Conservation (phyloP, 2,797 vertebrate species). For the Natrix natrix region DNA sequence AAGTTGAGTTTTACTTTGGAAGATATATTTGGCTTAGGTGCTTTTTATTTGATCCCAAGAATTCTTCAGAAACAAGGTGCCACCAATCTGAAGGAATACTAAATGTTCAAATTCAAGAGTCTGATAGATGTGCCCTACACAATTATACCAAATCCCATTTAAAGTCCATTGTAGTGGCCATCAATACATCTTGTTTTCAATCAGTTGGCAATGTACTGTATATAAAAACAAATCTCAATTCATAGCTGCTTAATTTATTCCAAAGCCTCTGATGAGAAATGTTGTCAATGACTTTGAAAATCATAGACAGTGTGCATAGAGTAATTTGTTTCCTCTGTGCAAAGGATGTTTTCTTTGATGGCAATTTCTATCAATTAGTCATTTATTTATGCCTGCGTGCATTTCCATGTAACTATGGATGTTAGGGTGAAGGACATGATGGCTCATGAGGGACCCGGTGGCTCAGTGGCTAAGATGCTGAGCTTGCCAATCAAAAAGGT, state of each 20-base stretch:
- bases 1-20: background rate
- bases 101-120: background rate
- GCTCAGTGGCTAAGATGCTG: too few relatives aligned
- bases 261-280: background rate
- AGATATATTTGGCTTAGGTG: background rate
- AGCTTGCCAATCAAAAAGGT: too few relatives aligned
- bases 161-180: background rate
- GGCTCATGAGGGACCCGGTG: too few relatives aligned
- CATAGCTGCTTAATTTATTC: background rate
- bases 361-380: background rate
- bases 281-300: background rate
- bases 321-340: background rate
- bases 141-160: background rate
- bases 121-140: background rate
- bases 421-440: background rate
- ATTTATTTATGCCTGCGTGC: background rate
- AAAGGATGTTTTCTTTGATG: slow-evolving; percentile 35
- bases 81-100: background rate
- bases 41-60: background rate
- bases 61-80: background rate
- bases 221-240: background rate
- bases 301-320: background rate
- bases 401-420: slow-evolving; percentile 30
- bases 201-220: background rate
- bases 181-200: background rate